Evolutionary conservation across 2,888 invertebrate species (phyloP), one percentile per base, ranked within the genome.

Genomic region (Hyppa rectilinea): DNA sequence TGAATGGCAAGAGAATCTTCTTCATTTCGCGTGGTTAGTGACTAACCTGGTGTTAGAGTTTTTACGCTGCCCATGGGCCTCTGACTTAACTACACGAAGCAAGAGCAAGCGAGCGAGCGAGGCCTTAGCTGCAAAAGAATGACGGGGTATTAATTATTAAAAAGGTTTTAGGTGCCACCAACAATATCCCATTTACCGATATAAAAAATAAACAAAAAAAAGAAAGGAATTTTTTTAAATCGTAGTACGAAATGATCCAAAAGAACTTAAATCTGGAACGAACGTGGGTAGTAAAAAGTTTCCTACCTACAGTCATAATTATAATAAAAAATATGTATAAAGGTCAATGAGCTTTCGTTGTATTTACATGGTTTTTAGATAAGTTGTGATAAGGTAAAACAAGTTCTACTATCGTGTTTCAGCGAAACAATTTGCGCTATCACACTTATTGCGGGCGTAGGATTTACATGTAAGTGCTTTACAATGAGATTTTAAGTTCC

Each of bases 351-450:
- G 34, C 20, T 68, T 75, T 75, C 14, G 29, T 29, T 73, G 45
- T 75, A 71, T 34, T 40, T 17, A 59, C 31, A n/a, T 31, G n/a
- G 31, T 1, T 31, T 60, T 52, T 29, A 75, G 66, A 72, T 75
- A 72, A 65, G 43, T n/a, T n/a, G n/a, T 36, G 65, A 50, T 56
- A 56, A 65, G 49, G 2, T 45, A 2, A 45, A 36, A 34, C 17
- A 65, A 36, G 0, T 31, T 20, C 0, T 10, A 5, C 6, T 49
- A 74, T 71, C 53, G 31, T 17, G 20, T 47, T 52, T 53, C 20
- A 36, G 23, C n/a, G 36, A 65, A 56, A 45, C n/a, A 36, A 52
- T 10, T 29, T 26, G 31, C 29, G 20, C 23, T 38, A 63, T 65
- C 66, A 73, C 38, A 26, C 47, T 40, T 29, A 63, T 5, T 43